These are phyloP conservation scores for Spicauda simplicius DNA, from an alignment of 2,888 invertebrate species.

Conservation along the genomic window DNA sequence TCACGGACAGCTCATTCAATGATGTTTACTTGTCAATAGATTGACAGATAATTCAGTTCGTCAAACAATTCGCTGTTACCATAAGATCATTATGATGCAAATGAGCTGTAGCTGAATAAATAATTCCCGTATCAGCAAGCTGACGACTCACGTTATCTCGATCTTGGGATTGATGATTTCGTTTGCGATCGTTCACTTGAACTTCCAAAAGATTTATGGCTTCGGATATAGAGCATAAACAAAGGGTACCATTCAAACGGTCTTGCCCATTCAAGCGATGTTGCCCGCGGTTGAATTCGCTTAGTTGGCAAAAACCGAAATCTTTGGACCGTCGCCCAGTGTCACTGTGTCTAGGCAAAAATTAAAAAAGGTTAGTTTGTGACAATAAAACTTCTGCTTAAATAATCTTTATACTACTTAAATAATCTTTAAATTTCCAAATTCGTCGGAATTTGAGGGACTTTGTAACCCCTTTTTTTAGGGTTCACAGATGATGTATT, in stretches of 20 bases:
- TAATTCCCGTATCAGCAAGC: slow-evolving; percentile 7
- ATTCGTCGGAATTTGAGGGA: neutral
- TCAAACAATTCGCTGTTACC: neutral
- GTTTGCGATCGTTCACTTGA: slow-evolving; percentile 22
- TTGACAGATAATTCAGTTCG: neutral
- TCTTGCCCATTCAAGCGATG: slow-evolving; percentile 14
- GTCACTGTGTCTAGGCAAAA: slow-evolving; percentile 23
- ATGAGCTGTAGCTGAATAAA: slow-evolving; percentile 25
- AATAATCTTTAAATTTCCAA: slow-evolving; percentile 34
- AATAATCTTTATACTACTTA: slow-evolving; percentile 31
- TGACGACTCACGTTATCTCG: slow-evolving; percentile 31
- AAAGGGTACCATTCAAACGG: slow-evolving; percentile 26
- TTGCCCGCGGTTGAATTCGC: slow-evolving; percentile 21
- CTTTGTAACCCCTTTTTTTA: no score
- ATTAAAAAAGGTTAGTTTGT: slow-evolving; percentile 29
- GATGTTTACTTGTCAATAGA: neutral
- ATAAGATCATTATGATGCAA: slow-evolving; percentile 22
- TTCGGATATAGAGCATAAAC: slow-evolving; percentile 30
- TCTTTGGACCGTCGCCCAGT: slow-evolving; percentile 33
- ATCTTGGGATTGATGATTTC: slow-evolving; percentile 15
- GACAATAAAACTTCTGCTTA: slow-evolving; percentile 26
- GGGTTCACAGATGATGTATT: no score
- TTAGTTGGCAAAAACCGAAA: slow-evolving; percentile 32
- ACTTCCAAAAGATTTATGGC: slow-evolving; percentile 34
- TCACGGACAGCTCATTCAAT: neutral